Conservation (phyloP, 2,888 invertebrate genomes). For the Cerastis rubricosa region DNA sequence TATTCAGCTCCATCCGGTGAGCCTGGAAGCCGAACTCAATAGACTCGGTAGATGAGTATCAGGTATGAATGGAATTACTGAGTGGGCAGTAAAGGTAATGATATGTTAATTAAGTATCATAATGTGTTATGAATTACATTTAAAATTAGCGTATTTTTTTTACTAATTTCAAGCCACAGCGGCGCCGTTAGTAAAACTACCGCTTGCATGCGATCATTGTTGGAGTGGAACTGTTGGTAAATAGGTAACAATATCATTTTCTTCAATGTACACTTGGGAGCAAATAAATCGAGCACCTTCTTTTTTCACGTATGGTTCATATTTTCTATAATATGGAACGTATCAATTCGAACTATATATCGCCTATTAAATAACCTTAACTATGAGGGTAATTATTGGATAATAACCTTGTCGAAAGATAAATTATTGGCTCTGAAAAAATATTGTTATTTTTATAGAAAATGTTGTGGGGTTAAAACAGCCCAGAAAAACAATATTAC, state of each 20-base stretch:
- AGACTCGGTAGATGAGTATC: background rate
- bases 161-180: constrained; percentile 8
- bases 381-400: too few species aligned
- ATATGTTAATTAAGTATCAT: constrained; percentile 1
- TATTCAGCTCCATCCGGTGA: background rate
- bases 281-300: too few species aligned
- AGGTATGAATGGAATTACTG: background rate
- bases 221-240: constrained; percentile 19
- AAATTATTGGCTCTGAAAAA: too few species aligned
- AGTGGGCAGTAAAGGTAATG: background rate
- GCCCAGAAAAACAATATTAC: too few species aligned
- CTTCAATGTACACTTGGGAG: too few species aligned
- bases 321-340: too few species aligned
- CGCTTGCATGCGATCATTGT: constrained; percentile 33
- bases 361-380: too few species aligned
- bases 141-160: constrained; percentile 10
- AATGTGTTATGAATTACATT: constrained; percentile 8
- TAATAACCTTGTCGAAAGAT: too few species aligned
- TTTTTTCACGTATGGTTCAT: too few species aligned
- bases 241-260: constrained; percentile 2
- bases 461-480: too few species aligned
- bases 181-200: constrained; percentile 1
- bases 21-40: background rate
- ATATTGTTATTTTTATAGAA: too few species aligned
- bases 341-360: too few species aligned